Evolutionary conservation across 2,113 vertebrate genomes (phyloP), one percentile per base, ranked within the genome.

Genomic region (Hemiscyllium ocellatum): DNA sequence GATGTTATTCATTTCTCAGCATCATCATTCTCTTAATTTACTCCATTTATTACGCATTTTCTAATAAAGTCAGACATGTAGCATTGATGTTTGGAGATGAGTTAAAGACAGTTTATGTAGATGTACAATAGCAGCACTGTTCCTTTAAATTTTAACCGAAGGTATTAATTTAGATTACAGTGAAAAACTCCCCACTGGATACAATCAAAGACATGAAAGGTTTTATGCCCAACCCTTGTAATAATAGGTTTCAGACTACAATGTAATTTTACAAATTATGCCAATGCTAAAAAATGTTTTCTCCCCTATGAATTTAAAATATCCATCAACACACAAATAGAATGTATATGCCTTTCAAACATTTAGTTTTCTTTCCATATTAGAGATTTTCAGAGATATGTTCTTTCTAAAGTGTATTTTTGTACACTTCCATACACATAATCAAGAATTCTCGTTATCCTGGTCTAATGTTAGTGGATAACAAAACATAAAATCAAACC

Each of bases 251-350:
- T 95, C 68, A 95, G 94, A 95, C 68, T 95, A 95, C 47, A 95
- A 95, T 95, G 72, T 95, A 95, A 95, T 95, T 95, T 95, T 95
- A 95, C 94, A 95, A 95, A 95, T 95, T 95, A 95, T 72, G 69
- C 37, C 20, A 95, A 95, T 72, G 68, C 69, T 95, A 95, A 76
- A 72, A 47, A 95, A 52, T 50, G 12, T 52, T 72, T 42, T 72
- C 5, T 95, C 66, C 42, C 78, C 94, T 50, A 69, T 95, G 47
- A 13, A 95, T 72, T 95, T 95, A 95, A 95, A 95, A 72, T 95
- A 76, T 24, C 72, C 70, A 95, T 52, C 69, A 72, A 95, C 24
- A 47, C 69, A 76, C 47, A 72, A 72, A 95, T 95, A 70, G 72
- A 95, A 95, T 7, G 37, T 65, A 89, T 69, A 42, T 47, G 33